Base-by-base conservation (phyloP, 2,113 vertebrate genomes). In the Spheniscus mendiculus region DNA sequence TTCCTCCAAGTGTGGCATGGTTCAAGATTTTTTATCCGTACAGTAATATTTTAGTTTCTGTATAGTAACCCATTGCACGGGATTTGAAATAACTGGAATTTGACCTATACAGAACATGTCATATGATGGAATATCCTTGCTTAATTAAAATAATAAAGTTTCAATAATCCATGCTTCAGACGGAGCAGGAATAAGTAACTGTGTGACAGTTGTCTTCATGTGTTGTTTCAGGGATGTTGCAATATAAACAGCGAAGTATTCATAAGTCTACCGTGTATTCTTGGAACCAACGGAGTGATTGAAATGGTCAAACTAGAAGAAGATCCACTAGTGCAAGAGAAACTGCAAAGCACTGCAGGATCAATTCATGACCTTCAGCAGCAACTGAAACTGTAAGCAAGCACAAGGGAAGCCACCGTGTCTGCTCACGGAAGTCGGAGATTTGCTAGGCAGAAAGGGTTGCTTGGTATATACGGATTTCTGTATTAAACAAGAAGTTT, bases 241-340 rank as follows among this genome's bases (percentile, higher is more conserved):
- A 98, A 97, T 88, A 98, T 99, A 72, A 98, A 98, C 29, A 97
- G 97, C 7, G 99, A 99, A 94, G 99, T 99, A 42, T 99, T 99
- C 98, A 98, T 99, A 97, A 99, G 99, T 93, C 94, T 99, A 38
- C 99, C 99, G 0, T 99, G 99, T 83, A 42, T 99, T 42, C 97
- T 99, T 94, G 99, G 99, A 79, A 82, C 65, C 15, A 96, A 40
- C 2, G 99, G 99, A 16, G 98, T 99, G 70, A 97, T 91, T 3
- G 98, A 99, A 78, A 86, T 98, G 72, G 97, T 99, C 17, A 97
- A 97, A n/a, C 97, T 98, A 38, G 97, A 98, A 81, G 98, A 98
- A 47, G 96, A 98, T 77, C 98, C 98, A 9, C 95, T 98, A 23
- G 74, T 98, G 25, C 98, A 98, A 47, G 90, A 98, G 90, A 99